Base-by-base conservation (phyloP, 2,113 vertebrate genomes). In the Boulengeromyrus knoepffleri region DNA sequence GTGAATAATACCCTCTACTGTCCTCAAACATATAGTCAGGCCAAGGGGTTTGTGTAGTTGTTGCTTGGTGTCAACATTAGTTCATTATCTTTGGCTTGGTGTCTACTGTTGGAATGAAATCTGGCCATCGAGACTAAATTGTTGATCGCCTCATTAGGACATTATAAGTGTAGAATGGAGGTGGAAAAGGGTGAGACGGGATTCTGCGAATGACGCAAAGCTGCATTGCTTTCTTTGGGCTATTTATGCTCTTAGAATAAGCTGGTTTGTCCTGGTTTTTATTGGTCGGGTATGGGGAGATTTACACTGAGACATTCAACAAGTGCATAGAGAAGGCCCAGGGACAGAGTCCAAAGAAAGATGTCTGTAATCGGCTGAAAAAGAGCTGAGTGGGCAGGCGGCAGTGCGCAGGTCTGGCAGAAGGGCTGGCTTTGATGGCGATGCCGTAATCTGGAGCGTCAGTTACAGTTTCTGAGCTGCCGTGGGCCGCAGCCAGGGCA, bases 21-120 rank as follows among this genome's bases (percentile, higher is more conserved):
- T 80, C 74, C 74, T 39, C 31, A 42, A 19, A 19, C 74, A 39
- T 39, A 80, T 5, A 42, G 36, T 80, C 36, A 15, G 36, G 36
- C 31, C 36, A 80, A 80, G 74, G 3, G 5, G 36, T 7, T 80
- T 80, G 74, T 80, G 36, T 80, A 80, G 74, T 42, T 80, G 74
- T 42, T 80, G 74, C 74, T 80, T 80, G 74, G 74, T 42, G 36
- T 42, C 31, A 36, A 80, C 31, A 80, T 80, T 80, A 39, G 74
- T 80, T 42, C 74, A 80, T 80, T 80, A 80, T 80, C 74, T 19
- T 80, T 80, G 74, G 74, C 74, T 80, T 80, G 74, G 15, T 80
- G 74, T 80, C 36, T 39, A 80, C 74, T 80, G 13, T 80, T 80
- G 74, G 74, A 42, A 80, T 80, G 36, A 80, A 31, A 74, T 10